Percentiles rank a stretch among this genome's conserved stretches.
These are phyloP conservation scores for Venturia canescens DNA, from an alignment of 1,140 invertebrate species.

Conservation along the genomic window DNA sequence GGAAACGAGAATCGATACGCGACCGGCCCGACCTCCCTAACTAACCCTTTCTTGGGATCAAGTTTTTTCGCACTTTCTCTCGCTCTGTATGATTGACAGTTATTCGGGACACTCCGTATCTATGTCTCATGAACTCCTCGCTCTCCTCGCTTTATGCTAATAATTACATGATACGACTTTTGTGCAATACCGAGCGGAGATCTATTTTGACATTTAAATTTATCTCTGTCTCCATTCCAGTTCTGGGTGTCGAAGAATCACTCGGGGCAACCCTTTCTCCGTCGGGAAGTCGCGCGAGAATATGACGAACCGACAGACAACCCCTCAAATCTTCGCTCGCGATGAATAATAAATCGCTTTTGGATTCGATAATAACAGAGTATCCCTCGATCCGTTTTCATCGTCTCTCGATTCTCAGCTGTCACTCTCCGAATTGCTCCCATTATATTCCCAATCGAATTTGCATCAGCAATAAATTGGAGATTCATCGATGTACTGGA, in stretches of 20 bases:
- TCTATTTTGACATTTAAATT: constrained; percentile 76
- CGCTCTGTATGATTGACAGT: constrained; percentile 70
- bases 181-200: constrained; percentile 59
- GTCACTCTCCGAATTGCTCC: background rate
- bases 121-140: constrained; percentile 8
- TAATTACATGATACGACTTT: constrained; percentile 72
- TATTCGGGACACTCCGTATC: constrained; percentile 48
- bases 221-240: constrained; percentile 50
- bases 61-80: constrained; percentile 54
- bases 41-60: constrained; percentile 69
- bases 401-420: background rate
- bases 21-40: constrained; percentile 50
- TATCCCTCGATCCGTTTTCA: background rate
- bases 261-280: background rate
- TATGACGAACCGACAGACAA: constrained; percentile 5
- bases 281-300: background rate
- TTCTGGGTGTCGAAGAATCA: constrained; percentile 49
- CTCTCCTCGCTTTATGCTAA: constrained; percentile 73
- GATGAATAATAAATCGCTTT: constrained; percentile 35
- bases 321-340: background rate
- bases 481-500: background rate
- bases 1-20: constrained; percentile 50
- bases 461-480: background rate
- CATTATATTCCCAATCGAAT: background rate
- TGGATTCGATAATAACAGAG: constrained; percentile 30